Conservation (phyloP, 2,888 invertebrate genomes). For the Mystacides longicornis region DNA sequence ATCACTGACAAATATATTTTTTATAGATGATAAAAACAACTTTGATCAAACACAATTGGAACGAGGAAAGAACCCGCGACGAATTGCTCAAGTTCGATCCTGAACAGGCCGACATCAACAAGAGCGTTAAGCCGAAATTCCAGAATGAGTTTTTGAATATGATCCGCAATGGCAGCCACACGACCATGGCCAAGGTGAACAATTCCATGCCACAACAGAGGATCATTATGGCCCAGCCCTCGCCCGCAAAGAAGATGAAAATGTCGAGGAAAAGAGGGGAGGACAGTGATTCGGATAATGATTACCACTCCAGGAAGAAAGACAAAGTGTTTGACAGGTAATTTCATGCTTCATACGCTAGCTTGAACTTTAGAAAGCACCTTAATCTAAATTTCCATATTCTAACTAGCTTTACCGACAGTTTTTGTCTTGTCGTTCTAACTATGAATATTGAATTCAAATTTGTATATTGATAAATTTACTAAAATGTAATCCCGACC, state of each 20-base stretch:
- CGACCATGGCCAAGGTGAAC: not conserved
- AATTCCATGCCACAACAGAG: not conserved
- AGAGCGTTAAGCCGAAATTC: conserved; percentile 40
- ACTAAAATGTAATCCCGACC: no score
- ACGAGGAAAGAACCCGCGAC: conserved; percentile 49
- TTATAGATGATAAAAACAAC: conserved; percentile 49
- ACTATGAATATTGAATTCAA: no score
- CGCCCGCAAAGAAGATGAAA: conserved; percentile 8
- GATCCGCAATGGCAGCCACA: conserved; percentile 5
- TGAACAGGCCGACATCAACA: conserved; percentile 38
- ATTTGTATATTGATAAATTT: no score
- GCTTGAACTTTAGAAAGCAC: no score
- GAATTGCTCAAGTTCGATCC: conserved; percentile 46
- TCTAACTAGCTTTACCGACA: no score
- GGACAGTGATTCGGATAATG: conserved; percentile 52
- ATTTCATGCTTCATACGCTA: no score
- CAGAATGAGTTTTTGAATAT: conserved; percentile 13
- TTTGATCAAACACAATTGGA: conserved; percentile 48
- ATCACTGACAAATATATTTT: no score
- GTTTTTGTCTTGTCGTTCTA: no score
- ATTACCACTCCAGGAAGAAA: conserved; percentile 51
- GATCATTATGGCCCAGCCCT: not conserved
- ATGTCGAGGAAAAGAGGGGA: conserved; percentile 34
- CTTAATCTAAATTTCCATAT: no score
- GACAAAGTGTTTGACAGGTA: conserved; percentile 61